Conservation (phyloP, 1,140 invertebrate genomes). For the Calliopsis andreniformis region DNA sequence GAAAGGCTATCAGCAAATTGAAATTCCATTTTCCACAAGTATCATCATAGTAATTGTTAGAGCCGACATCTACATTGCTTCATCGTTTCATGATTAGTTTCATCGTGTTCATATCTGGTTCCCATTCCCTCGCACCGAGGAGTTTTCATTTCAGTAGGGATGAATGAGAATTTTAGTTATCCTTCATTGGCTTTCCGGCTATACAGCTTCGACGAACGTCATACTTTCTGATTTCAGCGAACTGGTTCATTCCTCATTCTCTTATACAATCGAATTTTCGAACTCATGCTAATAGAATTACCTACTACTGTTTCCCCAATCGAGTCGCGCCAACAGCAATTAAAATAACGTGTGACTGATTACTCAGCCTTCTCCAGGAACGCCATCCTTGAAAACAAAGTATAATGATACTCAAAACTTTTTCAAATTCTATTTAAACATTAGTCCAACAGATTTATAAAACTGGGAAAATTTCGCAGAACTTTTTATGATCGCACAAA, state of each 20-base stretch:
- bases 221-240: background rate
- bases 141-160: background rate
- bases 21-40: constrained; percentile 11
- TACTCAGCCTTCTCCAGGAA: background rate
- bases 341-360: background rate
- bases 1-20: background rate
- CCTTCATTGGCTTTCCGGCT: background rate
- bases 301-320: background rate
- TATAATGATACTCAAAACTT: too few relatives aligned
- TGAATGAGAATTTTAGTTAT: background rate
- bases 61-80: constrained; percentile 4
- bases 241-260: background rate
- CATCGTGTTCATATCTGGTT: background rate
- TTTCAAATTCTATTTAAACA: too few relatives aligned
- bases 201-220: background rate
- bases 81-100: constrained; percentile 24
- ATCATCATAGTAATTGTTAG: background rate
- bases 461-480: too few relatives aligned
- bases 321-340: background rate
- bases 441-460: too few relatives aligned
- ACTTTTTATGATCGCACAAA: too few relatives aligned
- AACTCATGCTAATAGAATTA: background rate
- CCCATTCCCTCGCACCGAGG: too few relatives aligned
- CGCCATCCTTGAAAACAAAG: background rate
- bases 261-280: constrained; percentile 9